phyloP scores from a whole-genome alignment of 2,113 vertebrate species.

The Sinocyclocheilus rhinocerous region DNA sequence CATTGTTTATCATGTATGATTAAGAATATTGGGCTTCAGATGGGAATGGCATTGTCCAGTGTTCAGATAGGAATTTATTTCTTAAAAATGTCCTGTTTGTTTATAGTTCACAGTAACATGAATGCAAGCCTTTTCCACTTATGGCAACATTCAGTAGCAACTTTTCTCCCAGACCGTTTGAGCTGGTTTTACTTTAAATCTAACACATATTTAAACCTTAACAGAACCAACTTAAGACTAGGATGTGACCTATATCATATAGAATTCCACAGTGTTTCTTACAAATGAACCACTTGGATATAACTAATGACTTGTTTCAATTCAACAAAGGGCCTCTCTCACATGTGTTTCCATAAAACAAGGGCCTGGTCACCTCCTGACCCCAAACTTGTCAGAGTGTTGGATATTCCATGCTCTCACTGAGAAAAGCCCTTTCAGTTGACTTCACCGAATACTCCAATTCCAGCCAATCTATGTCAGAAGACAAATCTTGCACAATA shows the following conservation, averaged over 20 bases:
- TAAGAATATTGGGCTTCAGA: neutral
- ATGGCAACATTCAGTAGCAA: neutral
- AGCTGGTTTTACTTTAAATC: neutral
- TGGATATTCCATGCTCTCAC: constrained; percentile 32
- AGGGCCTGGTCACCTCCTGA: constrained; percentile 33
- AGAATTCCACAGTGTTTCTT: constrained; percentile 8
- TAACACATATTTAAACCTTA: neutral
- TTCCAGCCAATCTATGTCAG: constrained; percentile 36
- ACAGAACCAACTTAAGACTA: neutral
- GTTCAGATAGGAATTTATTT: neutral
- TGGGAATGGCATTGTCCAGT: neutral
- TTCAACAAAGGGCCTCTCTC: constrained; percentile 28
- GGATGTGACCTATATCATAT: neutral
- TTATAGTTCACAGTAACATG: neutral
- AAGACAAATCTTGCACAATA: constrained; percentile 32
- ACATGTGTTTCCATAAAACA: constrained; percentile 25
- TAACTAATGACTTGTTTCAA: constrained; percentile 33
- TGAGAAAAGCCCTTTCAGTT: constrained; percentile 31
- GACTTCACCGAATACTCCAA: constrained; percentile 19
- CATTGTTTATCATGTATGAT: neutral
- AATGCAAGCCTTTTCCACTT: neutral
- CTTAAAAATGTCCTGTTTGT: neutral
- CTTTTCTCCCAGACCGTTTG: no score
- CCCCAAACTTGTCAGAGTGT: constrained; percentile 42
- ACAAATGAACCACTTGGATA: constrained; percentile 28